A percentile compares a stretch with the other conserved stretches of the same genome.
Evolutionary conservation across 2,888 invertebrate genomes (phyloP).

Genomic region (Tenthredo scrophulariae): DNA sequence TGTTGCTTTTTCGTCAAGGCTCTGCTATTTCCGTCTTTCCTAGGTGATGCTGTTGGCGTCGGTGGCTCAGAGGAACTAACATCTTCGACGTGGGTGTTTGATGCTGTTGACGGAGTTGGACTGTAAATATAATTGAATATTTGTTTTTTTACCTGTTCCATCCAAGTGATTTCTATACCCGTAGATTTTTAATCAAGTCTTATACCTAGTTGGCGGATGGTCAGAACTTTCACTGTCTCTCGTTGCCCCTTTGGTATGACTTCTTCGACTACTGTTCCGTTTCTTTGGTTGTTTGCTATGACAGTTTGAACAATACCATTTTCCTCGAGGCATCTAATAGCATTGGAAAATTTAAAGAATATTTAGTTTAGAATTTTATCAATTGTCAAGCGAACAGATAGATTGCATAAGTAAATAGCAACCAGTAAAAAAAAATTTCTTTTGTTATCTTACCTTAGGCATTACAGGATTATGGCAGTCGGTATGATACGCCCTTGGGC

Average conservation of each 20-base stretch:
- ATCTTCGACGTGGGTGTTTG: conserved; percentile 77
- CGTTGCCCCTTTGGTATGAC: conserved; percentile 78
- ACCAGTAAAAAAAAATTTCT: conserved; percentile 59
- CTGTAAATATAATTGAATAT: conserved; percentile 63
- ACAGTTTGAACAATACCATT: conserved; percentile 95
- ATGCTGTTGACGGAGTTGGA: conserved; percentile 78
- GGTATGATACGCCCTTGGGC: conserved; percentile 94
- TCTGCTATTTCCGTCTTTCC: conserved; percentile 79
- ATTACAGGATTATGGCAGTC: conserved; percentile 95
- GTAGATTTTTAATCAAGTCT: conserved; percentile 32
- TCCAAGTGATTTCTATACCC: conserved; percentile 44
- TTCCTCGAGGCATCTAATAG: conserved; percentile 87
- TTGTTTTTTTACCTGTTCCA: conserved; percentile 41
- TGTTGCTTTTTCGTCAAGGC: conserved; percentile 84
- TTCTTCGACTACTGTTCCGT: conserved; percentile 77
- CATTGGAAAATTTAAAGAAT: conserved; percentile 35
- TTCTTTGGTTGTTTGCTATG: conserved; percentile 89
- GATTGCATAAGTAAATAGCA: background rate
- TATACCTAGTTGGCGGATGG: conserved; percentile 80
- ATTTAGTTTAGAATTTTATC: background rate
- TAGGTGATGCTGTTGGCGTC: conserved; percentile 76
- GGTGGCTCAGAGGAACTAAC: conserved; percentile 78
- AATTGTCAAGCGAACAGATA: background rate
- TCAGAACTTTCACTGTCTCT: conserved; percentile 82
- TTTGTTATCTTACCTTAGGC: conserved; percentile 82